Evolutionary conservation across 2,888 invertebrate genomes (phyloP).

Genomic region (Colletes collaris): DNA sequence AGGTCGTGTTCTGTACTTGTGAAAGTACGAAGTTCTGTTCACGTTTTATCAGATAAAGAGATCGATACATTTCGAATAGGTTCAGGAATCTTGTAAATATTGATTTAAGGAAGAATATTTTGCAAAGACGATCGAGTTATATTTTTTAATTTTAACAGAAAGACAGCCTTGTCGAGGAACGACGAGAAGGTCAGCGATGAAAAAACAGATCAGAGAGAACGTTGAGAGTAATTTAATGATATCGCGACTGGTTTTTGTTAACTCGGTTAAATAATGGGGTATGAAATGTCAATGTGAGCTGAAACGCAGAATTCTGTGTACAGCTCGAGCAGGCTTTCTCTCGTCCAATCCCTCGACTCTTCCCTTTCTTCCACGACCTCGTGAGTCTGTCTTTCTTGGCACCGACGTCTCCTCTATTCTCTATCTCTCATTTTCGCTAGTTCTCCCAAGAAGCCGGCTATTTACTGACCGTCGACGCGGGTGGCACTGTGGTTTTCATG

Average conservation of each 20-base stretch:
- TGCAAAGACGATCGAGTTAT: too few relatives aligned
- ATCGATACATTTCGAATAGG: too few relatives aligned
- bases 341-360: slow-evolving; percentile 14
- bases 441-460: slow-evolving; percentile 57
- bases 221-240: slow-evolving; percentile 62
- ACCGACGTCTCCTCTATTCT: slow-evolving; percentile 8
- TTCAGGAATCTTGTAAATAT: too few relatives aligned
- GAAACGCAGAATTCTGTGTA: slow-evolving; percentile 57
- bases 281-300: slow-evolving; percentile 69
- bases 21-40: too few relatives aligned
- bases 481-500: slow-evolving; percentile 69
- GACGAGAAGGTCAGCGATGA: slow-evolving; percentile 24
- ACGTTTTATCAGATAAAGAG: too few relatives aligned
- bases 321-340: slow-evolving; percentile 49
- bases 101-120: too few relatives aligned
- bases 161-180: slow-evolving; percentile 31
- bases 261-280: slow-evolving; percentile 70
- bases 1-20: too few relatives aligned
- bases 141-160: slow-evolving; percentile 5
- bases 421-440: slow-evolving; percentile 32
- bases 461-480: slow-evolving; percentile 67
- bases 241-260: slow-evolving; percentile 66
- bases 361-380: slow-evolving; percentile 15
- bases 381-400: slow-evolving; percentile 25
- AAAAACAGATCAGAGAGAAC: slow-evolving; percentile 63